A percentile compares a stretch with the other conserved stretches of the same genome.
Conservation (phyloP, 1,140 invertebrate genomes). For the Drosophila nigromelanica region DNA sequence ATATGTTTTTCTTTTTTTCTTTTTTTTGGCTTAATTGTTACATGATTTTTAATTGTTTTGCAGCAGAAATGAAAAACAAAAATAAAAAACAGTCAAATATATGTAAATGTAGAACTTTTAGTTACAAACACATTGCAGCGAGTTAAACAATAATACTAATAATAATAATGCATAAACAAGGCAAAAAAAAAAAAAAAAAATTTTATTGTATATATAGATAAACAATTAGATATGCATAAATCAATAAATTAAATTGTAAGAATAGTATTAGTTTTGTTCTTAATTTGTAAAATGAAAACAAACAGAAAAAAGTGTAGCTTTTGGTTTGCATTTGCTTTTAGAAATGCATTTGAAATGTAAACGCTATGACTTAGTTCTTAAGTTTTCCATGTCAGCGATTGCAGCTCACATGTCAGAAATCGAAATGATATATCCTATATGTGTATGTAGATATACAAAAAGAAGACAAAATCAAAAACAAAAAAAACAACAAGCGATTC, state of each 20-base stretch:
- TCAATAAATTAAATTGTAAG: slow-evolving; percentile 46
- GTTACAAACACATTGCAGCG: slow-evolving; percentile 40
- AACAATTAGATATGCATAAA: slow-evolving; percentile 28
- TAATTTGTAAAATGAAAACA: slow-evolving; percentile 37
- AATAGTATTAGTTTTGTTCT: slow-evolving; percentile 38
- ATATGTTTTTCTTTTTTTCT: slow-evolving; percentile 12
- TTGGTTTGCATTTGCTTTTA: slow-evolving; percentile 13
- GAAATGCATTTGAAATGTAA: slow-evolving; percentile 52
- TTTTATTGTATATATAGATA: background rate
- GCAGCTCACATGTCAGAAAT: slow-evolving; percentile 41
- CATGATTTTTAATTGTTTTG: slow-evolving; percentile 57
- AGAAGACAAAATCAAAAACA: slow-evolving; percentile 4
- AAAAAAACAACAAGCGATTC: slow-evolving; percentile 24
- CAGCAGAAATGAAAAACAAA: slow-evolving; percentile 17
- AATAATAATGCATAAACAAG: slow-evolving; percentile 22
- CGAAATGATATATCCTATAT: slow-evolving; percentile 16
- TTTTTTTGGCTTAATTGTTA: slow-evolving; percentile 53
- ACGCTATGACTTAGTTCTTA: slow-evolving; percentile 78
- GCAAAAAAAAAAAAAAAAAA: slow-evolving; percentile 9
- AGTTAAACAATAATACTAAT: slow-evolving; percentile 28
- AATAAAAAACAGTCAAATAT: background rate
- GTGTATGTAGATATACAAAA: slow-evolving; percentile 14
- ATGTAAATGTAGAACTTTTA: slow-evolving; percentile 43
- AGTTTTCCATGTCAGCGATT: slow-evolving; percentile 38
- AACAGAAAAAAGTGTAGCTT: slow-evolving; percentile 37